These are phyloP conservation scores for Paradisaea rubra DNA, from an alignment of 2,113 vertebrate genomes.

Conservation along the genomic window DNA sequence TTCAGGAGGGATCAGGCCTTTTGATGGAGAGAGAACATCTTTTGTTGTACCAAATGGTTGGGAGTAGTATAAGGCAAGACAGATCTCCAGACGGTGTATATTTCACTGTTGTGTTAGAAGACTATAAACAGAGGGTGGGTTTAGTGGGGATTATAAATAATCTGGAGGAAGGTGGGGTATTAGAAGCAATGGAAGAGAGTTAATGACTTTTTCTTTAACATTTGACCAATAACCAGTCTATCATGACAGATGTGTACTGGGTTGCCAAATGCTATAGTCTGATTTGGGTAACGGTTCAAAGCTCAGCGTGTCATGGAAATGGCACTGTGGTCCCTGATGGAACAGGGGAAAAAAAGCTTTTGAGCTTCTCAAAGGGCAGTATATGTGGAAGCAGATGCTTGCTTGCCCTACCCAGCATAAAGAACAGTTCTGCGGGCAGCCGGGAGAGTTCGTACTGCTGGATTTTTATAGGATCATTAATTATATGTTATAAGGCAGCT, in stretches of 20 bases:
- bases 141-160: slow-evolving; percentile 45
- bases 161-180: slow-evolving; percentile 25
- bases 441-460: slow-evolving; percentile 36
- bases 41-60: slow-evolving; percentile 46
- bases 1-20: slow-evolving; percentile 37
- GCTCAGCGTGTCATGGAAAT: slow-evolving; percentile 19
- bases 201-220: slow-evolving; percentile 50
- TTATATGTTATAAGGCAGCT: slow-evolving; percentile 69
- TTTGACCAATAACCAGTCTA: slow-evolving; percentile 46
- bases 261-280: slow-evolving; percentile 35
- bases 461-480: slow-evolving; percentile 70
- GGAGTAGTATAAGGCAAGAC: neutral
- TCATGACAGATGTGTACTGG: slow-evolving; percentile 35
- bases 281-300: slow-evolving; percentile 46
- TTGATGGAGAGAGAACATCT: slow-evolving; percentile 41
- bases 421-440: slow-evolving; percentile 44
- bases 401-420: slow-evolving; percentile 46
- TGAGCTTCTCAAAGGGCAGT: slow-evolving; percentile 54
- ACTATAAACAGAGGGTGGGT: slow-evolving; percentile 6
- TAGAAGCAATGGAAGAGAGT: neutral
- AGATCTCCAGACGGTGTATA: neutral
- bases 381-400: slow-evolving; percentile 53
- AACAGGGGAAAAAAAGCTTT: neutral
- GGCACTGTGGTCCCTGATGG: slow-evolving; percentile 32
- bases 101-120: slow-evolving; percentile 10